Base-by-base conservation (phyloP, 2,888 invertebrate genomes). In the Watsonalla binaria region DNA sequence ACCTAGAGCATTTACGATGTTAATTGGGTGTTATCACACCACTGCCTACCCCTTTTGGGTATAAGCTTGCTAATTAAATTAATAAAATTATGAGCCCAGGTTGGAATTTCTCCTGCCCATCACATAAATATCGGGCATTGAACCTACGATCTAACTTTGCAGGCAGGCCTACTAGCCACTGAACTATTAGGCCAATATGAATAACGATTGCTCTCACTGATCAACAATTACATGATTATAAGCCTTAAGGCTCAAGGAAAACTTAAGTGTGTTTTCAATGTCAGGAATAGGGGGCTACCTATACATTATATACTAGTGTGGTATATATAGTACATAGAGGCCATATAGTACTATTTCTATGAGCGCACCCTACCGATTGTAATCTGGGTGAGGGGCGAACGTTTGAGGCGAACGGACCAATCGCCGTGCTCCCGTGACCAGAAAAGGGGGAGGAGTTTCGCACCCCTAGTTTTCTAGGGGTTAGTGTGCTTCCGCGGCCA, bases 401-500 rank as follows among this genome's bases (percentile, higher is more conserved):
- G 83, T 82, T 81, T 76, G 80, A 74, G 74, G 72, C 80, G 79
- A 71, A 74, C 89, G 84, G 89, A 89, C 90, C 90, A 90, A 90
- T 90, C 86, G 82, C 86, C 79, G 84, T 84, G 86, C 85, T 83
- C 86, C 78, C 84, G 84, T 90, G 90, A 88, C 90, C 90, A 90
- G 90, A 89, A 90, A 90, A 89, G 89, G 75, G 90, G 90, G 90
- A 80, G 90, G 90, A 89, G 90, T 89, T 89, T 90, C 88, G 88
- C 90, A 90, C 90, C 90, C 90, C 90, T 89, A 90, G 90, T 90
- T 90, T 90, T 90, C 90, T 90, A 90, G 90, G 90, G 90, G 90
- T 90, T 90, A 90, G 89, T 90, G 86, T 90, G 90, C 89, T 90
- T 90, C 86, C 90, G 90, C 82, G 86, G 84, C 89, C 90, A 90